Percentiles rank a stretch among this genome's conserved stretches.
These are phyloP conservation scores for Psittacula echo DNA, from an alignment of 2,797 vertebrate species.

Conservation along the genomic window DNA sequence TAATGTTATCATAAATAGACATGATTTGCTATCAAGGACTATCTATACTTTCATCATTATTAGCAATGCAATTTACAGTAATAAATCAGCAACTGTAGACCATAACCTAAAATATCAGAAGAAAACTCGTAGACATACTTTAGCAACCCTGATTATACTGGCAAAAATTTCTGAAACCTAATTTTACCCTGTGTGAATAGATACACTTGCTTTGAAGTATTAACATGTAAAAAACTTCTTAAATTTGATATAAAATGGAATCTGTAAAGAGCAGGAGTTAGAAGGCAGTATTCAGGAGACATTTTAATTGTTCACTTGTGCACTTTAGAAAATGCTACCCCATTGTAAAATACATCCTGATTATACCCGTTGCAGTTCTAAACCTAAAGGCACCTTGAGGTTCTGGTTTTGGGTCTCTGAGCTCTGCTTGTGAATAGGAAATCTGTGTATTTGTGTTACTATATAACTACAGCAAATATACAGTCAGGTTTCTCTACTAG, in stretches of 20 bases:
- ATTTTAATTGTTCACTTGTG: neutral
- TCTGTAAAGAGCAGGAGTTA: neutral
- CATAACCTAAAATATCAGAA: neutral
- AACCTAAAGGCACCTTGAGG: neutral
- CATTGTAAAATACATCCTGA: neutral
- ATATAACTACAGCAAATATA: neutral
- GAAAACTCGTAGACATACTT: neutral
- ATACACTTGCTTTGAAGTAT: neutral
- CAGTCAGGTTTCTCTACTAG: neutral
- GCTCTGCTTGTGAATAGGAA: neutral
- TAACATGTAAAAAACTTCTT: neutral
- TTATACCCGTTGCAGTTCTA: neutral
- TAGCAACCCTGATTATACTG: neutral
- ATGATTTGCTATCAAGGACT: neutral
- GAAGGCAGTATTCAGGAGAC: neutral
- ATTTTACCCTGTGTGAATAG: neutral
- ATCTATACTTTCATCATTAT: neutral
- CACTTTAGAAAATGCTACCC: neutral
- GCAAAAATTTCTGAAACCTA: neutral
- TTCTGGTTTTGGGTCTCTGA: neutral
- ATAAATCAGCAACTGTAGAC: neutral
- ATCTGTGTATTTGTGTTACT: neutral
- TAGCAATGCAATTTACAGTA: neutral
- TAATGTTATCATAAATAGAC: neutral
- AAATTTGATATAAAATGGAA: neutral